Conservation (phyloP, 2,797 vertebrate genomes). For the Propithecus perrieri region DNA sequence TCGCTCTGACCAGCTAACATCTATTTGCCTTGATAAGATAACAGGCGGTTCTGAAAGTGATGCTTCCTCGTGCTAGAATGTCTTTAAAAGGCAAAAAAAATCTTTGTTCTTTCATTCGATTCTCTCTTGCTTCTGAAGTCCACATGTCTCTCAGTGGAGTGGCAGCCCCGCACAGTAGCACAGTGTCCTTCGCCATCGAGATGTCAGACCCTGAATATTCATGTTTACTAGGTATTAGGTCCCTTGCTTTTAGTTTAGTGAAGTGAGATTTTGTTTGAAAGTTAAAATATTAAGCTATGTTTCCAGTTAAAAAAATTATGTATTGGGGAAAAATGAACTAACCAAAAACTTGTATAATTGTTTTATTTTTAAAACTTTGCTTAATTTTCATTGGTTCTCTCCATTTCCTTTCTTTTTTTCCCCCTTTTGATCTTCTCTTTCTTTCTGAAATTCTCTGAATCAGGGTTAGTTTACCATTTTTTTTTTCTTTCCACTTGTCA, state of each 20-base stretch:
- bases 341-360: not conserved
- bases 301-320: not conserved
- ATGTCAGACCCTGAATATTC: not conserved
- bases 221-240: not conserved
- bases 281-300: not conserved
- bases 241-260: not conserved
- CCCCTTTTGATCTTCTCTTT: not conserved
- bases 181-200: not conserved
- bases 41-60: not conserved
- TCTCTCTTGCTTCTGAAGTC: conserved; percentile 33
- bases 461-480: not conserved
- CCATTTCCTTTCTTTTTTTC: not conserved
- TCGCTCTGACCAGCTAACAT: not conserved
- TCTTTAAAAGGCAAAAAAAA: not conserved
- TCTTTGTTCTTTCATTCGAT: not conserved
- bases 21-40: not conserved
- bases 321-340: not conserved
- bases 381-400: conserved; percentile 37
- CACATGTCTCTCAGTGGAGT: not conserved
- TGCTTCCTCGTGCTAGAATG: not conserved
- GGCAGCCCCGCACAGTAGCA: not conserved
- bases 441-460: not conserved
- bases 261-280: not conserved
- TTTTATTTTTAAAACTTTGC: conserved; percentile 36
- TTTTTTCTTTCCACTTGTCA: conserved; percentile 34